Evolutionary conservation across 2,113 vertebrate genomes (phyloP).

Genomic region (Gasterosteus aculeatus): DNA sequence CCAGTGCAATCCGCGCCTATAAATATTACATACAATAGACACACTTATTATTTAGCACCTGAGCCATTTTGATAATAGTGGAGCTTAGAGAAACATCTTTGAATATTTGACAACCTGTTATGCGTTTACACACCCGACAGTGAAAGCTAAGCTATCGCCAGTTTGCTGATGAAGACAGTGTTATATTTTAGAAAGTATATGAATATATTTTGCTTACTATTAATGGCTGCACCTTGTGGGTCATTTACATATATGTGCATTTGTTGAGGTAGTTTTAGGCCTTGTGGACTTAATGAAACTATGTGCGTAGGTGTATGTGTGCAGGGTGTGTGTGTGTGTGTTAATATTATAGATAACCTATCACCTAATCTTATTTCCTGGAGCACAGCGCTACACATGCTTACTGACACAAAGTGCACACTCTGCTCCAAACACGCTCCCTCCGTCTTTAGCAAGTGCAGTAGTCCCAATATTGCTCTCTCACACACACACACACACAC

Average conservation of each 20-base stretch:
- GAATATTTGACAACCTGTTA: background rate
- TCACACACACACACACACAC: background rate
- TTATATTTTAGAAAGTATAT: background rate
- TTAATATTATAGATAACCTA: slow-evolving; percentile 65
- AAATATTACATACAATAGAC: too few species aligned
- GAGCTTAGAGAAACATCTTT: slow-evolving; percentile 1
- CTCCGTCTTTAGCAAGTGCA: slow-evolving; percentile 27
- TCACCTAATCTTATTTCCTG: slow-evolving; percentile 58
- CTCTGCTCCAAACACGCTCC: background rate
- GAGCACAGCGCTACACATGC: slow-evolving; percentile 39
- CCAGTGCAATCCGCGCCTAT: too few species aligned
- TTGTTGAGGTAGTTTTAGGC: background rate
- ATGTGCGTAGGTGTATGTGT: background rate
- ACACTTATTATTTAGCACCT: too few species aligned
- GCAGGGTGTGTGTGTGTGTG: slow-evolving; percentile 1
- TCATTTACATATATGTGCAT: background rate
- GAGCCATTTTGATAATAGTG: too few species aligned
- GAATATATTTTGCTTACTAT: background rate
- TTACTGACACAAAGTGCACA: slow-evolving; percentile 30
- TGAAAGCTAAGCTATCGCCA: background rate
- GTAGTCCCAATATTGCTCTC: background rate
- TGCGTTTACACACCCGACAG: background rate
- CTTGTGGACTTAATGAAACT: background rate
- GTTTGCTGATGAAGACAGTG: background rate
- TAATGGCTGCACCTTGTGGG: background rate